Evolutionary conservation across 2,797 vertebrate genomes (phyloP).

Genomic region (Enteromius viviparus): DNA sequence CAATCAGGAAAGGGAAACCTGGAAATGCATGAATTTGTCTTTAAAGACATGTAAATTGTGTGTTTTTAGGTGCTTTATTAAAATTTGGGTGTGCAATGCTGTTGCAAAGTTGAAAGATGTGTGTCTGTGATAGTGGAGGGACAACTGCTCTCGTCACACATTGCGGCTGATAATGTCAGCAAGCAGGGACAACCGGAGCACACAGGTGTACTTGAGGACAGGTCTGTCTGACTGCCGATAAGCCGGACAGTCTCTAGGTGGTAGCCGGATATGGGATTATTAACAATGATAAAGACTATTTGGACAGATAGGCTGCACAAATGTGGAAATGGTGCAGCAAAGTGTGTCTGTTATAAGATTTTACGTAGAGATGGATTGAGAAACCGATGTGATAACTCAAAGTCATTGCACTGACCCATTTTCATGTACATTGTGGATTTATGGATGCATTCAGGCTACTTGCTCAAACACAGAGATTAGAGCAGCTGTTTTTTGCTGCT

Average conservation of each 20-base stretch:
- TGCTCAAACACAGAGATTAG: neutral
- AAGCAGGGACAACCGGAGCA: slow-evolving; percentile 27
- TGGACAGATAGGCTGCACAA: slow-evolving; percentile 19
- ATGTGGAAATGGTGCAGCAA: neutral
- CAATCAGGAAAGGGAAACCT: neutral
- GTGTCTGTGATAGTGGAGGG: slow-evolving; percentile 5
- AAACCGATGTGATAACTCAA: slow-evolving; percentile 22
- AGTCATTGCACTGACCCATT: slow-evolving; percentile 32
- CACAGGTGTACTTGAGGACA: slow-evolving; percentile 29
- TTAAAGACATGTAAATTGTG: neutral
- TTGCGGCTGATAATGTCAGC: slow-evolving; percentile 43
- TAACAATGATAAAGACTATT: slow-evolving; percentile 27
- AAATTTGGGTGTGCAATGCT: slow-evolving; percentile 10
- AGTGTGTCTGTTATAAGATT: slow-evolving; percentile 1
- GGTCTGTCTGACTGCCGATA: slow-evolving; percentile 37
- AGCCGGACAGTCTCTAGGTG: slow-evolving; percentile 21
- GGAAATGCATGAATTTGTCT: neutral
- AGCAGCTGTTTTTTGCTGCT: slow-evolving; percentile 35
- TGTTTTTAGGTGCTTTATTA: neutral
- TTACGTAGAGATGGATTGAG: neutral
- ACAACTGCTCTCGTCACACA: slow-evolving; percentile 14
- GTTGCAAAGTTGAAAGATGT: slow-evolving; percentile 29
- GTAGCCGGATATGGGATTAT: slow-evolving; percentile 28
- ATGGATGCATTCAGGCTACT: slow-evolving; percentile 13
- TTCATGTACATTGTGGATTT: slow-evolving; percentile 44